These are phyloP conservation scores for Pollachius pollachius DNA, from an alignment of 2,113 vertebrate genomes.

Conservation along the genomic window DNA sequence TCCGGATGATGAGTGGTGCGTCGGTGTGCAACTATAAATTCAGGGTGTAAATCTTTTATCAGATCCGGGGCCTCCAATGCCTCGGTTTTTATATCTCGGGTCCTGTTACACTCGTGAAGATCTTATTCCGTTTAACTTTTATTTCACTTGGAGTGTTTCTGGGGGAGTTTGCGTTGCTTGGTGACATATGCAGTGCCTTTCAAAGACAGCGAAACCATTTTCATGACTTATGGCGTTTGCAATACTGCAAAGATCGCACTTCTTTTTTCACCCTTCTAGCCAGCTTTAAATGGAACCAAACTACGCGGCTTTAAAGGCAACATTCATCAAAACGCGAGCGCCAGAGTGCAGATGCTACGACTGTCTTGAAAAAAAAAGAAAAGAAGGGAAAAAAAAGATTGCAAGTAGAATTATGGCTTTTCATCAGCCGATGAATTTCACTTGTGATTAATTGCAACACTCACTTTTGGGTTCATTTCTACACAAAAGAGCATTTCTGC, in stretches of 20 bases:
- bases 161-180: conserved; percentile 42
- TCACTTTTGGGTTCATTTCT: conserved; percentile 81
- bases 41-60: background rate
- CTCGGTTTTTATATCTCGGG: conserved; percentile 12
- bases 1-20: conserved; percentile 38
- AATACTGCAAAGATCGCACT: conserved; percentile 70
- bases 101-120: conserved; percentile 20
- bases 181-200: conserved; percentile 66
- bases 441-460: conserved; percentile 85
- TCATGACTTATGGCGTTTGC: conserved; percentile 78
- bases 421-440: conserved; percentile 85
- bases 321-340: conserved; percentile 77
- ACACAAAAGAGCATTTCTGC: conserved; percentile 80
- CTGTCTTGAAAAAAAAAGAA: conserved; percentile 58
- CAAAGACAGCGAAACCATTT: conserved; percentile 72
- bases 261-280: conserved; percentile 76
- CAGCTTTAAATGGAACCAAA: conserved; percentile 78
- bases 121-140: conserved; percentile 31
- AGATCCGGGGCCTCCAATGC: too few species aligned
- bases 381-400: conserved; percentile 52
- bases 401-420: conserved; percentile 83
- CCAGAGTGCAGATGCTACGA: conserved; percentile 79
- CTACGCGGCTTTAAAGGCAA: conserved; percentile 77
- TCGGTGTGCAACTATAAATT: conserved; percentile 30
- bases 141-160: too few species aligned